Conservation (phyloP, 2,113 vertebrate species). For the Dipodomys merriami region DNA sequence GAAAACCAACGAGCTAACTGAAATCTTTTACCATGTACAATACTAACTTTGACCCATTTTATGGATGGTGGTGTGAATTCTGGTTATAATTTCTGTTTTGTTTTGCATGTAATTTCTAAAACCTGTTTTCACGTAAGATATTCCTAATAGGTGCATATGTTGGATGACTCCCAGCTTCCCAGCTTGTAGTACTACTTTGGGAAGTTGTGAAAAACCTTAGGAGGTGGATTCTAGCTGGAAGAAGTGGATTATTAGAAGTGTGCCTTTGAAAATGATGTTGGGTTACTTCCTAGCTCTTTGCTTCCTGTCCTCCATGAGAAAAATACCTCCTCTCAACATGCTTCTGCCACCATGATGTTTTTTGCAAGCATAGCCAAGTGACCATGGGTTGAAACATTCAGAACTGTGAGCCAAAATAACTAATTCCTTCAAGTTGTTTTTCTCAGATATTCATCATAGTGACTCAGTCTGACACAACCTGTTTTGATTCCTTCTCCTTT, state of each 20-base stretch:
- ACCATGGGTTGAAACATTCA: neutral
- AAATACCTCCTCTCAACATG: neutral
- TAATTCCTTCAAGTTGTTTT: neutral
- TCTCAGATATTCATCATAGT: neutral
- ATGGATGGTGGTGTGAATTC: neutral
- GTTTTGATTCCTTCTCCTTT: neutral
- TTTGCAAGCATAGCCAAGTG: neutral
- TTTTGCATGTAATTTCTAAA: neutral
- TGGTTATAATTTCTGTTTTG: neutral
- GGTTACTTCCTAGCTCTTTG: rapidly evolving
- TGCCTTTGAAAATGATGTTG: neutral
- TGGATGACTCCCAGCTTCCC: neutral
- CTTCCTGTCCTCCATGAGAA: neutral
- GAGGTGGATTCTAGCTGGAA: no score
- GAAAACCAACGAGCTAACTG: neutral
- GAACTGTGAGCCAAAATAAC: neutral
- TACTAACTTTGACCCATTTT: neutral
- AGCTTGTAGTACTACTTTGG: neutral
- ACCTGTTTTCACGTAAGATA: neutral
- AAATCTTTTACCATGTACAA: neutral
- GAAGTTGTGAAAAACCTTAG: no score
- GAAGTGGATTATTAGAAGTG: neutral
- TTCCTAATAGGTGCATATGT: neutral
- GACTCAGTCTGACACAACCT: neutral
- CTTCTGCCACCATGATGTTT: neutral